phyloP scores from a whole-genome alignment of 1,140 invertebrate species.

The Trichoplusia ni region DNA sequence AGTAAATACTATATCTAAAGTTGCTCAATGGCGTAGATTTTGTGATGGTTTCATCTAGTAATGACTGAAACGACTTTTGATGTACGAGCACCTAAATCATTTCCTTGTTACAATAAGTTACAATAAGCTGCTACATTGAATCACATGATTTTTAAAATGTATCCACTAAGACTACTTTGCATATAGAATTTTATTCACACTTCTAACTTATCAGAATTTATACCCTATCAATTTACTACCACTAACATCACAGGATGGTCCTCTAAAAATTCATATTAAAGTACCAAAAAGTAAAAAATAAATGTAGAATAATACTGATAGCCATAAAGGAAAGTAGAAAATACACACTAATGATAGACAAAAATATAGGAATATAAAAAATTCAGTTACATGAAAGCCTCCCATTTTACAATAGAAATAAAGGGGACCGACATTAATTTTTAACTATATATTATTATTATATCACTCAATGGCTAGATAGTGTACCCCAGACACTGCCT shows the following conservation, averaged over 20 bases:
- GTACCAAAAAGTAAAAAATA: conserved; percentile 4
- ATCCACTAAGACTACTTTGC: background rate
- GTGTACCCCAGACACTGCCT: too few species aligned
- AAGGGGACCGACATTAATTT: too few species aligned
- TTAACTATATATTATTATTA: too few species aligned
- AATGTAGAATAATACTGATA: conserved; percentile 14
- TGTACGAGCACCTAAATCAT: too few species aligned
- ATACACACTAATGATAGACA: background rate
- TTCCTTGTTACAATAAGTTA: too few species aligned
- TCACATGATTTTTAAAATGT: background rate
- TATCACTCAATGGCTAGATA: too few species aligned
- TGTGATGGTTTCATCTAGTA: background rate
- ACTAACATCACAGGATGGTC: conserved; percentile 46
- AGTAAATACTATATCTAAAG: background rate
- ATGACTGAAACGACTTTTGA: too few species aligned
- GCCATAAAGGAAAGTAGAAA: background rate
- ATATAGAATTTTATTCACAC: background rate
- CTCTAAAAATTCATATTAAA: conserved; percentile 8
- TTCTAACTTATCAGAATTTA: conserved; percentile 1
- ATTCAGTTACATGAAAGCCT: background rate
- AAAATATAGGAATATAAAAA: background rate
- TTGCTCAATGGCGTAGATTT: background rate
- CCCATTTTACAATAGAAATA: background rate
- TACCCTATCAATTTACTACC: conserved; percentile 34
- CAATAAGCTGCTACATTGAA: too few species aligned